A percentile compares a stretch with the other conserved stretches of the same genome.
These are phyloP conservation scores for Mastomys natalensis DNA, from an alignment of 2,113 vertebrate genomes.

Conservation along the genomic window DNA sequence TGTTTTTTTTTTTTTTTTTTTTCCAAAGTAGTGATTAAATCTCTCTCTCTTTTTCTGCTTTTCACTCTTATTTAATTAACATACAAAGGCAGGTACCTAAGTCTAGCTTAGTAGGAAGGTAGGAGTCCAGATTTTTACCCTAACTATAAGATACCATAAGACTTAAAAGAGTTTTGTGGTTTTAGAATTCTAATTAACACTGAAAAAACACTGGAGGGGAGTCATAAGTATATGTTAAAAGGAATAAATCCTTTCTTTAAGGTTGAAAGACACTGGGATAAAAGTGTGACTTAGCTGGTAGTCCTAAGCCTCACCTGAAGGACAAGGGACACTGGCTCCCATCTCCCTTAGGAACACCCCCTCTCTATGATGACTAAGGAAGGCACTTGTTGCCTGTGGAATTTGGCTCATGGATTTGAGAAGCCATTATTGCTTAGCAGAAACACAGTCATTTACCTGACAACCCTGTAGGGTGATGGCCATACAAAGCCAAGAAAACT, in stretches of 20 bases:
- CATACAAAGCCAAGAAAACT: conserved; percentile 24
- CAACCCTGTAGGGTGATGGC: background rate
- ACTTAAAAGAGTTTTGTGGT: background rate
- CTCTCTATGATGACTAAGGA: background rate
- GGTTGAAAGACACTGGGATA: background rate
- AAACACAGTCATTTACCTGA: background rate
- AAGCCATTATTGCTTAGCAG: background rate
- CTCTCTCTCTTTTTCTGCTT: background rate
- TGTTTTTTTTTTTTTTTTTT: background rate
- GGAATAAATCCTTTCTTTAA: background rate
- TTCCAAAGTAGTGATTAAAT: background rate
- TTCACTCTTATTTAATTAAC: background rate
- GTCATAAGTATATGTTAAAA: background rate
- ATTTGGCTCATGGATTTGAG: background rate
- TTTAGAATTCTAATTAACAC: conserved; percentile 31
- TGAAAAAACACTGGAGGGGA: background rate
- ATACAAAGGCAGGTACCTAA: background rate
- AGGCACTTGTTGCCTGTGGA: background rate
- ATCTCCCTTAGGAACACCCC: too few species aligned
- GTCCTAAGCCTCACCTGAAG: background rate
- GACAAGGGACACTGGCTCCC: background rate
- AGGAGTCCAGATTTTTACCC: background rate
- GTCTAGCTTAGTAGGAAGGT: background rate
- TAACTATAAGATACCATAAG: background rate
- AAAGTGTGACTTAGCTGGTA: background rate